A percentile compares a stretch with the other conserved stretches of the same genome.
Conservation (phyloP, 2,888 invertebrate species). For the Aporophyla lueneburgensis region DNA sequence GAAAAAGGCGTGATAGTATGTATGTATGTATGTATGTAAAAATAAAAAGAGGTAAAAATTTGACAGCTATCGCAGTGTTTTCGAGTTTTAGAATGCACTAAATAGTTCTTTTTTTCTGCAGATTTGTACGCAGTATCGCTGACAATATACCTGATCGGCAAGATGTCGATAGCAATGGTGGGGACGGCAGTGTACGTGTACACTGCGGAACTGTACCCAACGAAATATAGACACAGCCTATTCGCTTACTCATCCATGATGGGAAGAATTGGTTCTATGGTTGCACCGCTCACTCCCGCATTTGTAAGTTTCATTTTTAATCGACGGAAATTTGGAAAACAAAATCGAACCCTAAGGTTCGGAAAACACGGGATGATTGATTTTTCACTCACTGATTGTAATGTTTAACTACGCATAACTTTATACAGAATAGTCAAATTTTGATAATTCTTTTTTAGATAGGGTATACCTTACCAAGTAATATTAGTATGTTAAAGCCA, state of each 20-base stretch:
- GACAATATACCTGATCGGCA: slow-evolving; percentile 89
- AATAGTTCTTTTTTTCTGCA: slow-evolving; percentile 17
- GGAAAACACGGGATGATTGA: too few species aligned
- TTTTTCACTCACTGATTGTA: too few species aligned
- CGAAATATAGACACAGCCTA: slow-evolving; percentile 90
- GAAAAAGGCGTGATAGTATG: too few species aligned
- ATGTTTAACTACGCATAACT: too few species aligned
- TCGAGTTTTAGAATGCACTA: not conserved
- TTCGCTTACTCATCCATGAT: slow-evolving; percentile 92
- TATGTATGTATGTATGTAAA: too few species aligned
- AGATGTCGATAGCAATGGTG: slow-evolving; percentile 90
- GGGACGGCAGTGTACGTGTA: slow-evolving; percentile 91
- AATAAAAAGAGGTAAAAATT: not conserved
- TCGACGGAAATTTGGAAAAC: too few species aligned
- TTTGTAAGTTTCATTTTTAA: slow-evolving; percentile 81
- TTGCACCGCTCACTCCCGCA: slow-evolving; percentile 91
- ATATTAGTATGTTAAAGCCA: too few species aligned
- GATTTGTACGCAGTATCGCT: slow-evolving; percentile 77
- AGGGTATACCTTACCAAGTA: too few species aligned
- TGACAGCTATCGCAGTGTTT: not conserved
- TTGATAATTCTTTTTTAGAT: too few species aligned
- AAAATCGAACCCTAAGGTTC: too few species aligned
- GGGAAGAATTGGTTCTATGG: slow-evolving; percentile 91
- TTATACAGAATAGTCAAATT: too few species aligned
- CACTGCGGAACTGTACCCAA: slow-evolving; percentile 92